Conservation (phyloP, 2,888 invertebrate genomes). For the Eledone cirrhosa region DNA sequence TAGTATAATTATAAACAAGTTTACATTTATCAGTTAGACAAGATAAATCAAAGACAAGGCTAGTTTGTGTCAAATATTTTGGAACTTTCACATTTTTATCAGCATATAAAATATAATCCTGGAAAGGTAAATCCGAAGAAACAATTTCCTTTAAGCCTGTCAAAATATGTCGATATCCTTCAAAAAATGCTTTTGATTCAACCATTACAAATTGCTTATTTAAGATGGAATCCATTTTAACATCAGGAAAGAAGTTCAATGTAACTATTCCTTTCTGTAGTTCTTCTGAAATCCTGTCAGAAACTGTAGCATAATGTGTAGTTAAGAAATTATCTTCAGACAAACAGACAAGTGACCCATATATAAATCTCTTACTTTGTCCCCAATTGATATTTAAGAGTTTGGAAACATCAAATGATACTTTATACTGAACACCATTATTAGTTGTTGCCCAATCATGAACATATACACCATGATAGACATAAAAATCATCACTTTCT, state of each 20-base stretch:
- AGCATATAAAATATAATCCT: constrained; percentile 44
- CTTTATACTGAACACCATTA: constrained; percentile 47
- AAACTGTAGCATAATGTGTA: constrained; percentile 75
- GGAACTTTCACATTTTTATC: constrained; percentile 43
- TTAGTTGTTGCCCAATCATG: constrained; percentile 46
- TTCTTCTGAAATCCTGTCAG: constrained; percentile 45
- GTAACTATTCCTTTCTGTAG: constrained; percentile 49
- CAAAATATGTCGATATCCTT: constrained; percentile 81
- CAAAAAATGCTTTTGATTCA: constrained; percentile 82
- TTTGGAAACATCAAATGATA: constrained; percentile 45
- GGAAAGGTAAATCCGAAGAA: constrained; percentile 44
- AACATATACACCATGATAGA: constrained; percentile 57
- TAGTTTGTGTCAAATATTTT: constrained; percentile 39
- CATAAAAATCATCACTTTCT: constrained; percentile 41
- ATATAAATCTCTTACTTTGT: constrained; percentile 74
- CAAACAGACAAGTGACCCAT: constrained; percentile 79
- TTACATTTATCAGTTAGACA: constrained; percentile 45
- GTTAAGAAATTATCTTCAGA: constrained; percentile 77
- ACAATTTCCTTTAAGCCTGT: constrained; percentile 74
- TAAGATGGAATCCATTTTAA: constrained; percentile 29
- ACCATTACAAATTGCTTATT: constrained; percentile 71
- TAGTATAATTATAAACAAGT: constrained; percentile 34
- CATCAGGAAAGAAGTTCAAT: constrained; percentile 45
- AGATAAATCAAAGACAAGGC: constrained; percentile 39
- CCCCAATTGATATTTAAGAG: constrained; percentile 65